A percentile compares a stretch with the other conserved stretches of the same genome.
Conservation (phyloP, 2,888 invertebrate species). For the Pollenia labialis region DNA sequence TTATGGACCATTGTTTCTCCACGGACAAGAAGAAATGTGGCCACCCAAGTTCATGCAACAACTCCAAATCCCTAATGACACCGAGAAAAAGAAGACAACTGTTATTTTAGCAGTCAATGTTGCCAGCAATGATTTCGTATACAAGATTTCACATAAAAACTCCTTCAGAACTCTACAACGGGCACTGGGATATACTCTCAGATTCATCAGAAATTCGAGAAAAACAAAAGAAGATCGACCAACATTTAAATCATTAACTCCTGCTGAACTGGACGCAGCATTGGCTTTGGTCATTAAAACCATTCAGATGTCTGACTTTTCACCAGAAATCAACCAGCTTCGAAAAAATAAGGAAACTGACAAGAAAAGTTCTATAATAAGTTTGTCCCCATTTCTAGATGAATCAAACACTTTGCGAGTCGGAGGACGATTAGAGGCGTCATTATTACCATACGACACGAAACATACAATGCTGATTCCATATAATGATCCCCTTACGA, state of each 20-base stretch:
- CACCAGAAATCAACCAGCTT: background rate
- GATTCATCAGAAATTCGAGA: no score
- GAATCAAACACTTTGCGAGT: background rate
- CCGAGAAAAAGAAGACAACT: constrained; percentile 4
- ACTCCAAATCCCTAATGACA: constrained; percentile 5
- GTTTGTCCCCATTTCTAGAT: no score
- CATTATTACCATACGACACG: no score
- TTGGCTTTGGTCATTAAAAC: background rate
- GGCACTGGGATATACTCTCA: no score
- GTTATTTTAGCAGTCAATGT: background rate
- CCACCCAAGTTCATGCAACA: background rate
- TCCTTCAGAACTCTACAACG: background rate
- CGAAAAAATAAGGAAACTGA: background rate
- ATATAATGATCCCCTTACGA: no score
- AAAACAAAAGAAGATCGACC: background rate
- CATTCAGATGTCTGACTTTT: constrained; percentile 1
- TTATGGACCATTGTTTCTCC: background rate
- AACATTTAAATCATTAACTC: background rate
- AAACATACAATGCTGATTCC: no score
- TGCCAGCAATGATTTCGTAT: background rate
- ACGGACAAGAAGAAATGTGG: constrained; percentile 1
- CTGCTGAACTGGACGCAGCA: no score
- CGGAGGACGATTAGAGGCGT: no score
- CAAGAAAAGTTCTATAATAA: no score
- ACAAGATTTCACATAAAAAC: background rate